phyloP scores from a whole-genome alignment of 2,888 invertebrate genomes.

The Leptinotarsa juncta region DNA sequence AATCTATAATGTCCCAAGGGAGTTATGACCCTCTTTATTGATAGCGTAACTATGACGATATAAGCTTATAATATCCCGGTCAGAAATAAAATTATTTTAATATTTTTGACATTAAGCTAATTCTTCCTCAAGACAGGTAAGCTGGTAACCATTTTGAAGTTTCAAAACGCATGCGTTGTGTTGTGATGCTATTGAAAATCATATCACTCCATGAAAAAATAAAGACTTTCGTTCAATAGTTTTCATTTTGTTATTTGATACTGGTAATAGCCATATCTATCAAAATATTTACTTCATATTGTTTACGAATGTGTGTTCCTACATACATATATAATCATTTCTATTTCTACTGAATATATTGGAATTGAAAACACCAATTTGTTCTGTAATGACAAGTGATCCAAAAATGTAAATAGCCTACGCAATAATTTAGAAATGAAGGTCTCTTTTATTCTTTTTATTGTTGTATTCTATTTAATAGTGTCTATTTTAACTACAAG shows the following conservation, averaged over 20 bases:
- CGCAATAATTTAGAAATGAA: slow-evolving; percentile 5
- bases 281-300: neutral
- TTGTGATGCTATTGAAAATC: too few relatives aligned
- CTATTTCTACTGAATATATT: slow-evolving; percentile 1
- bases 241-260: neutral
- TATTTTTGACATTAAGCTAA: too few relatives aligned
- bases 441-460: neutral
- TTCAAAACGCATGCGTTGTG: too few relatives aligned
- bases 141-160: too few relatives aligned
- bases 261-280: neutral
- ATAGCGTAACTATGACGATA: too few relatives aligned
- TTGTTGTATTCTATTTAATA: slow-evolving; percentile 33
- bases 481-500: slow-evolving; percentile 33
- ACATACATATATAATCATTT: neutral
- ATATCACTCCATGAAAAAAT: too few relatives aligned
- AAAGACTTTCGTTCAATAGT: too few relatives aligned
- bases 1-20: too few relatives aligned
- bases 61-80: too few relatives aligned
- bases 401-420: neutral
- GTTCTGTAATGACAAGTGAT: slow-evolving; percentile 9
- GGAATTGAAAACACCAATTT: neutral
- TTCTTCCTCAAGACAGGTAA: too few relatives aligned
- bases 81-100: too few relatives aligned
- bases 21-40: too few relatives aligned
- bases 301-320: neutral